phyloP scores from a whole-genome alignment of 2,888 invertebrate species.

The Nephrotoma guestfalica region DNA sequence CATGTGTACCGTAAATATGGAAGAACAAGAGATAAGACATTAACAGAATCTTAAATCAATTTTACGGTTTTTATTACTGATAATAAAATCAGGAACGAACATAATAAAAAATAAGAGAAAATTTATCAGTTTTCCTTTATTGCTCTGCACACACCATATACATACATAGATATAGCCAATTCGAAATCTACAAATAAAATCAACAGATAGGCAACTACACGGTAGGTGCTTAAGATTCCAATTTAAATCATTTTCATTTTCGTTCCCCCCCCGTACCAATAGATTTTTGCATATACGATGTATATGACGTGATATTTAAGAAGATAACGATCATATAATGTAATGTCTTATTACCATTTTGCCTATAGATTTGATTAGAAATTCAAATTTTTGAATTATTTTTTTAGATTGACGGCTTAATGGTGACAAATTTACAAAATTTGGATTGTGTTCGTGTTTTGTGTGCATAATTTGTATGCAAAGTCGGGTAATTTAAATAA shows the following conservation, averaged over 20 bases:
- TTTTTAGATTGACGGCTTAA: neutral
- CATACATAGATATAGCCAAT: neutral
- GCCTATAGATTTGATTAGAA: neutral
- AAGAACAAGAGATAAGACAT: neutral
- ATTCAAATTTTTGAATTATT: neutral
- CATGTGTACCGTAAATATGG: neutral
- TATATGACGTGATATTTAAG: neutral
- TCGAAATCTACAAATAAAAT: neutral
- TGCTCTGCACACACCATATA: neutral
- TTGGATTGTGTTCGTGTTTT: neutral
- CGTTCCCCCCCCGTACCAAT: neutral
- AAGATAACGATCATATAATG: neutral
- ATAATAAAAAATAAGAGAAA: neutral
- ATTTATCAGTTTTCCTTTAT: neutral
- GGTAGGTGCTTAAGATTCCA: neutral
- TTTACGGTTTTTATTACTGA: neutral
- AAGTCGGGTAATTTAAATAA: neutral
- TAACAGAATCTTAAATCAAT: neutral
- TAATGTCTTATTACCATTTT: neutral
- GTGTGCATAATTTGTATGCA: neutral
- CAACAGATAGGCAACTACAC: neutral
- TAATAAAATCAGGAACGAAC: neutral
- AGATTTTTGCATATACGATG: neutral
- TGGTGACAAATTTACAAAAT: neutral
- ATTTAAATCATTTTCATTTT: neutral